Conservation (phyloP, 1,140 invertebrate species). For the Bombus terrestris region DNA sequence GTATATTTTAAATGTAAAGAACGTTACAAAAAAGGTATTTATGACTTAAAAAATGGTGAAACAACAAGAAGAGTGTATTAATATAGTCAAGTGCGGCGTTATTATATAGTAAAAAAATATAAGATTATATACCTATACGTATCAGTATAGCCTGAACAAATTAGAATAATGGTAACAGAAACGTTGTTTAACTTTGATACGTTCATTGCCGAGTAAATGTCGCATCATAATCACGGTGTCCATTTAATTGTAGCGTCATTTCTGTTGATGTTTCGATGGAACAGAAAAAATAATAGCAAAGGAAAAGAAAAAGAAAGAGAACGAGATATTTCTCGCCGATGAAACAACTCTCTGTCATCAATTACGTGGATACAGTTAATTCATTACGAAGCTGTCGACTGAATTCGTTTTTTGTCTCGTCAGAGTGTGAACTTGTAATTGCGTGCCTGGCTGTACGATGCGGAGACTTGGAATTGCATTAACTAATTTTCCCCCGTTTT, state of each 20-base stretch:
- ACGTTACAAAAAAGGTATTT: no score
- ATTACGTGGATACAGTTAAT: conserved; percentile 33
- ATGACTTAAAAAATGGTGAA: no score
- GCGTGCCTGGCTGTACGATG: background rate
- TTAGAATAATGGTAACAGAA: background rate
- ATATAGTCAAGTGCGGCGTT: background rate
- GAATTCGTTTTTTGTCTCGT: conserved; percentile 11
- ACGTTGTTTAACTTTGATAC: background rate
- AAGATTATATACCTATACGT: no score
- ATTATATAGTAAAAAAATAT: no score
- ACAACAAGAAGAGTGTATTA: no score
- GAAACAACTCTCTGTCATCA: conserved; percentile 12
- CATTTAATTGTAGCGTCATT: conserved; percentile 16
- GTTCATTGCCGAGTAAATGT: background rate
- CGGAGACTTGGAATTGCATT: conserved; percentile 31
- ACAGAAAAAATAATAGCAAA: background rate
- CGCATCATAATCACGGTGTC: background rate
- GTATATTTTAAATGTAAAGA: no score
- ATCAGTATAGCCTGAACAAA: no score
- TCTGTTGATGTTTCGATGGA: conserved; percentile 3
- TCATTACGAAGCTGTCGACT: conserved; percentile 13
- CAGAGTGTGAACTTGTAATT: conserved; percentile 19
- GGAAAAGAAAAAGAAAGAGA: background rate
- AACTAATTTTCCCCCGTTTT: background rate
- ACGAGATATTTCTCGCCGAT: background rate